A percentile compares a stretch with the other conserved stretches of the same genome.
phyloP scores from a whole-genome alignment of 2,797 vertebrate species.

The Clarias laeviceps region DNA sequence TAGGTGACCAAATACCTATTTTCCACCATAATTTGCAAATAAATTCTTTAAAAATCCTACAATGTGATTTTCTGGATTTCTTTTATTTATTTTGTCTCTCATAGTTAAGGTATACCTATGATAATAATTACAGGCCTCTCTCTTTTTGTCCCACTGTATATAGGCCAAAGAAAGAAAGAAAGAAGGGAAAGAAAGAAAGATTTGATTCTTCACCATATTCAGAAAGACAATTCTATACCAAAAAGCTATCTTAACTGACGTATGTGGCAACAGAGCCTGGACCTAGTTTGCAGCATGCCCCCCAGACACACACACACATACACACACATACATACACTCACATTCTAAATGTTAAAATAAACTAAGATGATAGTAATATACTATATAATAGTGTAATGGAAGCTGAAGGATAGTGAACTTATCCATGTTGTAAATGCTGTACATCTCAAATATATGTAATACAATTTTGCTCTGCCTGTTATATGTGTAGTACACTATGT shows the following conservation, averaged over 20 bases:
- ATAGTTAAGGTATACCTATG: too few relatives aligned
- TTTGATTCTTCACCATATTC: neutral
- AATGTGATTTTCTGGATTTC: too few relatives aligned
- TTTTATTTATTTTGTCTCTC: too few relatives aligned
- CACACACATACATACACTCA: neutral
- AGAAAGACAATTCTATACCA: constrained; percentile 36
- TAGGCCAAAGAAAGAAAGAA: neutral
- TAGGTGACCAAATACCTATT: too few relatives aligned
- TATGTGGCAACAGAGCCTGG: constrained; percentile 9
- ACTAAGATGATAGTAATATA: neutral
- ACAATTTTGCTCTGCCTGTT: neutral
- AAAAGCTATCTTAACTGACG: constrained; percentile 33
- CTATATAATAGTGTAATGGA: neutral
- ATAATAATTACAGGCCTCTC: too few relatives aligned
- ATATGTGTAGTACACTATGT: constrained; percentile 8
- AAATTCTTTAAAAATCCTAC: too few relatives aligned
- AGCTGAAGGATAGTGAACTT: neutral
- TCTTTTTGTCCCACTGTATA: too few relatives aligned
- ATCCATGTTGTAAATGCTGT: neutral
- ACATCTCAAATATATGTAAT: constrained; percentile 6
- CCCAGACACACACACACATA: neutral
- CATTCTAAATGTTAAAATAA: neutral
- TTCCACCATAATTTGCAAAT: too few relatives aligned
- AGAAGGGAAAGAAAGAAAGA: too few relatives aligned
- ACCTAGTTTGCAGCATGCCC: constrained; percentile 26